A percentile compares a stretch with the other conserved stretches of the same genome.
phyloP scores from a whole-genome alignment of 2,113 vertebrate species.

The Rhea pennata region DNA sequence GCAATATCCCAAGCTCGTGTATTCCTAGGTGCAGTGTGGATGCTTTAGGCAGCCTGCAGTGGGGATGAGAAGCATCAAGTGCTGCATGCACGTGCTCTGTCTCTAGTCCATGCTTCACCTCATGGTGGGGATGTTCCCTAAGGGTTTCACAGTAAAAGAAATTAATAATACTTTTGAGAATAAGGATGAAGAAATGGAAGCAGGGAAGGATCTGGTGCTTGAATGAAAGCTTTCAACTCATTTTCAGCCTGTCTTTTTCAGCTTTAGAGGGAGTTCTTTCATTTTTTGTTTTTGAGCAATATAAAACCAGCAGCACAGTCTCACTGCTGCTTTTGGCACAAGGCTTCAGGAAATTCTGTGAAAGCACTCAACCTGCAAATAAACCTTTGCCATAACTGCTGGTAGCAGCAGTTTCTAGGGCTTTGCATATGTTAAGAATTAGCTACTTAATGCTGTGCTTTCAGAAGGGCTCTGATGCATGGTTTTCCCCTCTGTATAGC shows the following conservation, averaged over 20 bases:
- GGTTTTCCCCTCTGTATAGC: neutral
- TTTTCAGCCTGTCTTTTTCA: neutral
- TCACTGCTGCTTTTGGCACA: neutral
- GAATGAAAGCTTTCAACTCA: neutral
- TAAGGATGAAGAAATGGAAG: neutral
- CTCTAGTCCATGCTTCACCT: neutral
- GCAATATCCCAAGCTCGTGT: neutral
- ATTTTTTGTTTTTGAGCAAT: neutral
- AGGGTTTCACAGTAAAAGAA: neutral
- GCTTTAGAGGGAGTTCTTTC: neutral
- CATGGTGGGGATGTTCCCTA: rapidly evolving
- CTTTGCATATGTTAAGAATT: neutral
- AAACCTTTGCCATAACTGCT: neutral
- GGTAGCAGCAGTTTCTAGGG: neutral
- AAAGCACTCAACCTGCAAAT: neutral
- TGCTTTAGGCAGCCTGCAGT: neutral
- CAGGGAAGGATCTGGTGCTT: neutral
- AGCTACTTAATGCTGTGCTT: neutral
- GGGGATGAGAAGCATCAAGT: too few species aligned
- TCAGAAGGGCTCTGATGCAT: neutral
- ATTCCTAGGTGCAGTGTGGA: neutral
- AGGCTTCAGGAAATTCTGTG: neutral
- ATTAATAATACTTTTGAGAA: neutral
- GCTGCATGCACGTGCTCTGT: neutral
- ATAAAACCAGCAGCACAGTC: neutral